Conservation (phyloP, 2,888 invertebrate genomes). For the Drosophila anceps region DNA sequence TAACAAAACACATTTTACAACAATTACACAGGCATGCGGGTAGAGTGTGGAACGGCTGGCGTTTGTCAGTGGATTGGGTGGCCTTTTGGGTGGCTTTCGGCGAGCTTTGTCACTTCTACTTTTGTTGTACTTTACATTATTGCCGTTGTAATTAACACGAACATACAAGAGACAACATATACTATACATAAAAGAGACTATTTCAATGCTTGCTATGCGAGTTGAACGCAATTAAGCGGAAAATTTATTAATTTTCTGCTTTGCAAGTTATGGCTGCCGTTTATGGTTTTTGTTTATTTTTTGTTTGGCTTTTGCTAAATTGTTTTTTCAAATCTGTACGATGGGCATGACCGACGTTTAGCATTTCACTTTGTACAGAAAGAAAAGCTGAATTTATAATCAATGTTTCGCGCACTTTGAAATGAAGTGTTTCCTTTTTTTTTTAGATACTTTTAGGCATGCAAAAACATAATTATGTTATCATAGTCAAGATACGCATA, state of each 20-base stretch:
- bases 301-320: slow-evolving; percentile 1
- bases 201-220: slow-evolving; percentile 33
- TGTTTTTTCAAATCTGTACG: slow-evolving; percentile 7
- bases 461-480: no score
- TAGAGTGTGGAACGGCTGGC: neutral
- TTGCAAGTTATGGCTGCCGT: slow-evolving; percentile 38
- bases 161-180: slow-evolving; percentile 36
- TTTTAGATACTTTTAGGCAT: neutral
- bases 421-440: neutral
- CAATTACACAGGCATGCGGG: slow-evolving; percentile 63
- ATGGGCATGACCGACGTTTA: neutral
- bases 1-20: slow-evolving; percentile 74
- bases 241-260: slow-evolving; percentile 74
- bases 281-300: slow-evolving; percentile 14
- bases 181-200: slow-evolving; percentile 17
- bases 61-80: neutral
- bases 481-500: no score
- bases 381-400: neutral
- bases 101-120: slow-evolving; percentile 50
- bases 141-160: slow-evolving; percentile 67
- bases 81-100: slow-evolving; percentile 4
- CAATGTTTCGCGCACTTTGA: neutral
- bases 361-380: no score
- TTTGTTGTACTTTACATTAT: slow-evolving; percentile 64
- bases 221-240: slow-evolving; percentile 68